Conservation (phyloP, 2,113 vertebrate genomes). For the Catharus minimus region DNA sequence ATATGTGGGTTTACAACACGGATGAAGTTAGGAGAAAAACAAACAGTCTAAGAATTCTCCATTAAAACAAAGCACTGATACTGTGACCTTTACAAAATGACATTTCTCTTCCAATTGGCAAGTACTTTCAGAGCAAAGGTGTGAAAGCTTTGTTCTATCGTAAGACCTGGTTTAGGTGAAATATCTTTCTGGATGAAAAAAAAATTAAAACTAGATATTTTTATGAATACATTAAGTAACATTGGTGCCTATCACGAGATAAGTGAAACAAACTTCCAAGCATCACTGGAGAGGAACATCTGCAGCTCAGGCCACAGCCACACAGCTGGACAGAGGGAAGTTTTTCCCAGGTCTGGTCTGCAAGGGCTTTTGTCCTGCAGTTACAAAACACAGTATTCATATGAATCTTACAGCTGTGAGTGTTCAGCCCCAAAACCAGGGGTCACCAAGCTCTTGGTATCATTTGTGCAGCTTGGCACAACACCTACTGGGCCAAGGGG, state of each 20-base stretch:
- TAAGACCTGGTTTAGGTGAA: background rate
- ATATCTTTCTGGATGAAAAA: background rate
- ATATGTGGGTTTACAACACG: background rate
- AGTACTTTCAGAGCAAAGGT: background rate
- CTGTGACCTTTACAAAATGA: background rate
- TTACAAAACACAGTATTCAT: background rate
- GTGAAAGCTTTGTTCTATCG: background rate
- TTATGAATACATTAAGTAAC: background rate
- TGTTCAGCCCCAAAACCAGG: background rate
- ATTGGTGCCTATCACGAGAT: background rate
- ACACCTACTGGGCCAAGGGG: accelerated
- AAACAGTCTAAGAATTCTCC: background rate
- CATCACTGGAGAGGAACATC: background rate
- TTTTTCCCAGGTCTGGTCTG: background rate
- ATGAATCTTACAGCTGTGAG: background rate
- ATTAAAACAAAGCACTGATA: background rate
- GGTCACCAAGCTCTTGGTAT: background rate
- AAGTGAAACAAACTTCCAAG: background rate
- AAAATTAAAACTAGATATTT: background rate
- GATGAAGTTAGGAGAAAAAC: background rate
- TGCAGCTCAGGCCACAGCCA: background rate
- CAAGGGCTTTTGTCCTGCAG: background rate
- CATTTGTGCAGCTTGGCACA: background rate
- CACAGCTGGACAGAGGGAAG: background rate
- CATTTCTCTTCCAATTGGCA: background rate